Percentiles rank a stretch among this genome's conserved stretches.
These are phyloP conservation scores for Proctacanthus coquilletti DNA, from an alignment of 1,140 invertebrate genomes.

Conservation along the genomic window DNA sequence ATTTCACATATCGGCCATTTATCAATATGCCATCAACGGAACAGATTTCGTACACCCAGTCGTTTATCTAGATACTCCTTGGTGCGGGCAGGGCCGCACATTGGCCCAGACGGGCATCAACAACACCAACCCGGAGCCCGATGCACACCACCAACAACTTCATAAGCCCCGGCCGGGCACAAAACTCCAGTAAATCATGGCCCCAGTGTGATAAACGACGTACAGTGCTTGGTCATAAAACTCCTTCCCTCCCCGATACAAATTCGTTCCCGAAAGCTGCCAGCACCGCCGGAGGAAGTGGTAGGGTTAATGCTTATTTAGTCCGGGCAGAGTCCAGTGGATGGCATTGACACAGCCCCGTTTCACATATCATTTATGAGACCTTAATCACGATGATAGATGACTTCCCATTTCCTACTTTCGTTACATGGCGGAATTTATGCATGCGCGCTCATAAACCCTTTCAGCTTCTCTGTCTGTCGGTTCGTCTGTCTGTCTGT, in stretches of 20 bases:
- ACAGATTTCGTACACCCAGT: background rate
- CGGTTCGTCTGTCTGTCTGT: too few relatives aligned
- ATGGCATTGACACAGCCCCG: background rate
- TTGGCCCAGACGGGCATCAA: background rate
- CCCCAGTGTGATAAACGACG: background rate
- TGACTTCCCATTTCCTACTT: background rate
- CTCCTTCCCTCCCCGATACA: background rate
- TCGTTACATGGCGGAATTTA: too few relatives aligned
- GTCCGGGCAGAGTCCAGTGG: background rate
- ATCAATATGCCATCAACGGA: background rate
- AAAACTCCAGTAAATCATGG: background rate
- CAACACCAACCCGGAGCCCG: background rate
- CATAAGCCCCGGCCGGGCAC: background rate
- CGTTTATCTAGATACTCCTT: background rate
- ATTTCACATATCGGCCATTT: background rate
- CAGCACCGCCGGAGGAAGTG: too few relatives aligned
- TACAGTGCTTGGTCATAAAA: background rate
- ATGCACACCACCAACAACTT: background rate
- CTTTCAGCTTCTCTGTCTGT: too few relatives aligned
- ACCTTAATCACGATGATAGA: background rate
- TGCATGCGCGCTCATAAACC: too few relatives aligned
- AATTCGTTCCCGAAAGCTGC: too few relatives aligned
- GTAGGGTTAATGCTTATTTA: too few relatives aligned
- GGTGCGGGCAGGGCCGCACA: background rate
- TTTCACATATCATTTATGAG: conserved; percentile 1